These are phyloP conservation scores for Stigmatopora argus DNA, from an alignment of 2,113 vertebrate species.

Conservation along the genomic window DNA sequence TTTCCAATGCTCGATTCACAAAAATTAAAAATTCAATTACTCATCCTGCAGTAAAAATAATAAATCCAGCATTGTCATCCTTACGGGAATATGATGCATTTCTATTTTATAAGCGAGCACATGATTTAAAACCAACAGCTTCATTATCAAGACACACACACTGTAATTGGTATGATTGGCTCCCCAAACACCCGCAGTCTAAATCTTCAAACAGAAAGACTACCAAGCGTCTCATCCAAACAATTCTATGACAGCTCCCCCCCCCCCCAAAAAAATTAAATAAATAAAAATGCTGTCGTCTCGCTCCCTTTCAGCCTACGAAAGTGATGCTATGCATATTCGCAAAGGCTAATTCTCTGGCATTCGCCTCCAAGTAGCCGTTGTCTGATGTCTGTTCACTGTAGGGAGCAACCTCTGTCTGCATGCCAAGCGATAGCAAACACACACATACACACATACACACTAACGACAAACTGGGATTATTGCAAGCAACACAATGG, in stretches of 20 bases:
- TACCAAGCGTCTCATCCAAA: slow-evolving; percentile 31
- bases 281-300: slow-evolving; percentile 29
- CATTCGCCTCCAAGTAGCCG: slow-evolving; percentile 8
- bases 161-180: slow-evolving; percentile 50
- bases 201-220: slow-evolving; percentile 50
- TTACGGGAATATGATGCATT: slow-evolving; percentile 41
- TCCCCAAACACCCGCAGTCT: slow-evolving; percentile 48
- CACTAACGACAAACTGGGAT: slow-evolving; percentile 4
- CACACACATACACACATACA: neutral
- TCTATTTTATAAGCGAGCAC: slow-evolving; percentile 52
- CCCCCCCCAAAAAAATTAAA: neutral
- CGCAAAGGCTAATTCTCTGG: slow-evolving; percentile 43
- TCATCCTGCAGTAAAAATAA: slow-evolving; percentile 46
- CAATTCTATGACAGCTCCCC: slow-evolving; percentile 39
- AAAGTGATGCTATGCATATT: slow-evolving; percentile 48
- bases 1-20: slow-evolving; percentile 41
- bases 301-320: slow-evolving; percentile 17
- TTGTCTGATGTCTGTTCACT: slow-evolving; percentile 17
- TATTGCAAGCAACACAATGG: slow-evolving; percentile 15
- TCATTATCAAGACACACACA: slow-evolving; percentile 19
- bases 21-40: slow-evolving; percentile 46
- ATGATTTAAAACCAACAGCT: slow-evolving; percentile 44
- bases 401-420: slow-evolving; percentile 28
- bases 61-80: slow-evolving; percentile 40
- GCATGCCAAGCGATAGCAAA: slow-evolving; percentile 24